Percentiles rank a stretch among this genome's conserved stretches.
These are phyloP conservation scores for Sakesphorus luctuosus DNA, from an alignment of 2,113 vertebrate genomes.

Conservation along the genomic window DNA sequence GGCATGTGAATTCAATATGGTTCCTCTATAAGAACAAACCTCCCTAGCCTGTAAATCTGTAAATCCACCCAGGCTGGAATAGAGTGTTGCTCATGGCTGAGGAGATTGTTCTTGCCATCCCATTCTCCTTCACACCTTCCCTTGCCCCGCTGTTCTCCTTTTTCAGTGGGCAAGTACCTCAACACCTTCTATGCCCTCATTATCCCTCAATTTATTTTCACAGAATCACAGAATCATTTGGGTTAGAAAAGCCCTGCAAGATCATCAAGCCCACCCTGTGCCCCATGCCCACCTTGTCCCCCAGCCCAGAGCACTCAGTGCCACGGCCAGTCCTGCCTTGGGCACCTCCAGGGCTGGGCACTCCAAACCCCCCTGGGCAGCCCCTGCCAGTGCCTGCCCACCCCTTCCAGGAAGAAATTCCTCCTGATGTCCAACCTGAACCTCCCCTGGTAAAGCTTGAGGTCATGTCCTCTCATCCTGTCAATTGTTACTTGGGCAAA, in stretches of 20 bases:
- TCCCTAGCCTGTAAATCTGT: neutral
- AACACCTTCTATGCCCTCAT: neutral
- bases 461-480: fast-evolving
- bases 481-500: neutral
- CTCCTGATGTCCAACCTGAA: fast-evolving
- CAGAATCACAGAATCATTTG: neutral
- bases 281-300: fast-evolving
- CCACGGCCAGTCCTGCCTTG: neutral
- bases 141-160: neutral
- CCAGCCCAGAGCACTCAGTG: neutral
- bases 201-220: neutral
- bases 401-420: neutral
- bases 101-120: neutral
- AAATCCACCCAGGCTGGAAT: neutral
- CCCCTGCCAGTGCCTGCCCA: neutral
- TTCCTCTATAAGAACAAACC: neutral
- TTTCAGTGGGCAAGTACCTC: neutral
- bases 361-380: neutral
- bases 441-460: neutral
- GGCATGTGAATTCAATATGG: neutral
- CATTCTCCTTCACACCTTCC: neutral
- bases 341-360: neutral
- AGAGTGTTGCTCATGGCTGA: neutral
- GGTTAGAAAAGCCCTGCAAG: neutral
- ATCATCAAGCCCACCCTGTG: fast-evolving